phyloP scores from a whole-genome alignment of 2,888 invertebrate genomes.

The Ischnura elegans region DNA sequence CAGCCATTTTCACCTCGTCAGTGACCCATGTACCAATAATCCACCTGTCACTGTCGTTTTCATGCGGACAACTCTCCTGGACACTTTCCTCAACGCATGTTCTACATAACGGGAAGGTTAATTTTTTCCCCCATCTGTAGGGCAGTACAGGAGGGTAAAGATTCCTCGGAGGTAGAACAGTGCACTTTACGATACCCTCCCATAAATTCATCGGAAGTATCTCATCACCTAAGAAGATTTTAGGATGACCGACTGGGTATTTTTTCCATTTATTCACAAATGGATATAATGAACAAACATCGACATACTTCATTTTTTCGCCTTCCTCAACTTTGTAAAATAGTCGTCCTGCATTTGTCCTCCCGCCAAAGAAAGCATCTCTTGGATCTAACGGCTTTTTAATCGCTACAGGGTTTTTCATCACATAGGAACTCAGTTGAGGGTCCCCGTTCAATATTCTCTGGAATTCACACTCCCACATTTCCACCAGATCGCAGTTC shows the following conservation, averaged over 20 bases:
- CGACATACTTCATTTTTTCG: slow-evolving; percentile 27
- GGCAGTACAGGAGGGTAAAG: slow-evolving; percentile 75
- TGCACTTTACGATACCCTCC: neutral
- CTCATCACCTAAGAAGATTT: slow-evolving; percentile 69
- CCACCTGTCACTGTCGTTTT: slow-evolving; percentile 71
- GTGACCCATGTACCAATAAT: slow-evolving; percentile 75
- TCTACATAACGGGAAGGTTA: slow-evolving; percentile 75
- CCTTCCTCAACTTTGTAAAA: slow-evolving; percentile 56
- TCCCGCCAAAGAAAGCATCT: too few relatives aligned
- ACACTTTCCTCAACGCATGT: slow-evolving; percentile 73
- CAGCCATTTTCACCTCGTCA: slow-evolving; percentile 74
- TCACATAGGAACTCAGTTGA: neutral
- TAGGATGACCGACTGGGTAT: slow-evolving; percentile 10
- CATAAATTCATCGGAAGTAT: slow-evolving; percentile 70
- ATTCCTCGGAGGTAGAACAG: neutral
- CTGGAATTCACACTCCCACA: too few relatives aligned
- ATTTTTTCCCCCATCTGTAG: slow-evolving; percentile 72
- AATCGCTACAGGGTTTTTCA: neutral
- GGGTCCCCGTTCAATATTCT: too few relatives aligned
- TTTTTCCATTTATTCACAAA: slow-evolving; percentile 69
- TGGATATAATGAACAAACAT: neutral
- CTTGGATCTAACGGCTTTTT: too few relatives aligned
- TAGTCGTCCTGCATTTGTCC: slow-evolving; percentile 71
- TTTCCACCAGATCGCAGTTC: too few relatives aligned
- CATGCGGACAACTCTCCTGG: slow-evolving; percentile 74